These are phyloP conservation scores for Podarcis lilfordi DNA, from an alignment of 2,797 vertebrate genomes.

Conservation along the genomic window DNA sequence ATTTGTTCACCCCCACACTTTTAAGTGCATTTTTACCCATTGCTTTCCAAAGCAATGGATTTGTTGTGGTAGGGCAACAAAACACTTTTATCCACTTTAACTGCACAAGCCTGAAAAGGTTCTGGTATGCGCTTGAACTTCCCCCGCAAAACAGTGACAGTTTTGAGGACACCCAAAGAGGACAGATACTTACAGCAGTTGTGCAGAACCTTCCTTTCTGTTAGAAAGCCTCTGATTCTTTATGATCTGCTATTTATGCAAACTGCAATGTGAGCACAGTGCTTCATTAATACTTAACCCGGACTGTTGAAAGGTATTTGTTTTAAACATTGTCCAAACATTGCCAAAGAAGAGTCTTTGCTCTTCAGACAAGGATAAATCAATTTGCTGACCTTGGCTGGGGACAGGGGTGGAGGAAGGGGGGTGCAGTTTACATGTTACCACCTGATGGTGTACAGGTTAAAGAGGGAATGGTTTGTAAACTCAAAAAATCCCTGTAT, in stretches of 20 bases:
- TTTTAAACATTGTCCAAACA: conserved; percentile 60
- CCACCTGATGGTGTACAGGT: too few species aligned
- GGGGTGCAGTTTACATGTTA: too few species aligned
- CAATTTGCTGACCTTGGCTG: background rate
- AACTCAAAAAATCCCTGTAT: too few species aligned
- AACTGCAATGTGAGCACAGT: conserved; percentile 47
- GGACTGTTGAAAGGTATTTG: conserved; percentile 33
- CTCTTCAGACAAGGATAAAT: conserved; percentile 25
- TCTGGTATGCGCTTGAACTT: too few species aligned
- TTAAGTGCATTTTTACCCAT: too few species aligned
- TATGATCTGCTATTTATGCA: conserved; percentile 66
- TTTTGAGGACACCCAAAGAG: background rate
- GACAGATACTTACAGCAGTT: conserved; percentile 63
- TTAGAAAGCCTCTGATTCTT: conserved; percentile 11
- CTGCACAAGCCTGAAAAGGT: too few species aligned
- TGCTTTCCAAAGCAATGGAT: too few species aligned
- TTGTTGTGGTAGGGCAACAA: too few species aligned
- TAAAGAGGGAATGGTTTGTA: too few species aligned
- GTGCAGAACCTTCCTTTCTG: conserved; percentile 40
- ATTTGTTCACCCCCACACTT: too few species aligned
- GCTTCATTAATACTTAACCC: conserved; percentile 71
- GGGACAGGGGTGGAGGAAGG: background rate
- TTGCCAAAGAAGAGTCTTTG: conserved; percentile 45
- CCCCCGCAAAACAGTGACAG: too few species aligned
- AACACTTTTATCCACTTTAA: too few species aligned